phyloP scores from a whole-genome alignment of 1,140 invertebrate genomes.

The Elymnias hypermnestra region DNA sequence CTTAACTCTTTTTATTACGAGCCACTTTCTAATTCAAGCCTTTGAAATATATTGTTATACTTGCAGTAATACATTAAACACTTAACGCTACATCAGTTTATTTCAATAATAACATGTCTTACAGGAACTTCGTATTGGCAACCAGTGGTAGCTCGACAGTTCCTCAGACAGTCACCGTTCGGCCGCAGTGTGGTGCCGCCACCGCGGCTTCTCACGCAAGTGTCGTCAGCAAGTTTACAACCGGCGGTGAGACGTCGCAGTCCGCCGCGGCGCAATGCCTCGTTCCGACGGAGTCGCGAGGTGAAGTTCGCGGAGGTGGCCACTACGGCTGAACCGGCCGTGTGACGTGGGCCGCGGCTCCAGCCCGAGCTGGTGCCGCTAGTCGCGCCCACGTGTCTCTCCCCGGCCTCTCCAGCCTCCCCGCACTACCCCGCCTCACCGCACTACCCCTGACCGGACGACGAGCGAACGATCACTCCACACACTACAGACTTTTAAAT shows the following conservation, averaged over 20 bases:
- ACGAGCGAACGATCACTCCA: conserved; percentile 37
- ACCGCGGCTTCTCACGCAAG: conserved; percentile 54
- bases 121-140: conserved; percentile 76
- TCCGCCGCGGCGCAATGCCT: conserved; percentile 50
- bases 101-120: no score
- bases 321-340: conserved; percentile 35
- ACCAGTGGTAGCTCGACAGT: conserved; percentile 80
- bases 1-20: no score
- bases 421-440: no score
- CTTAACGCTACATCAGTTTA: no score
- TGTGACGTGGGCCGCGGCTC: conserved; percentile 68
- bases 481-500: conserved; percentile 53
- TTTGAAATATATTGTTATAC: no score
- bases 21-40: no score
- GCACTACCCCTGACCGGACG: conserved; percentile 39
- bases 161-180: conserved; percentile 79
- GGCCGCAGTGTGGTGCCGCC: conserved; percentile 35
- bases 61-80: no score
- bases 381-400: conserved; percentile 29
- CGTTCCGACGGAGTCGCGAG: conserved; percentile 67
- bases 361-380: conserved; percentile 67
- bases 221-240: conserved; percentile 59
- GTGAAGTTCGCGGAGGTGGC: conserved; percentile 76
- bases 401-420: no score
- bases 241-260: conserved; percentile 37